Evolutionary conservation across 2,888 invertebrate genomes (phyloP).

Genomic region (Cepaea hortensis): DNA sequence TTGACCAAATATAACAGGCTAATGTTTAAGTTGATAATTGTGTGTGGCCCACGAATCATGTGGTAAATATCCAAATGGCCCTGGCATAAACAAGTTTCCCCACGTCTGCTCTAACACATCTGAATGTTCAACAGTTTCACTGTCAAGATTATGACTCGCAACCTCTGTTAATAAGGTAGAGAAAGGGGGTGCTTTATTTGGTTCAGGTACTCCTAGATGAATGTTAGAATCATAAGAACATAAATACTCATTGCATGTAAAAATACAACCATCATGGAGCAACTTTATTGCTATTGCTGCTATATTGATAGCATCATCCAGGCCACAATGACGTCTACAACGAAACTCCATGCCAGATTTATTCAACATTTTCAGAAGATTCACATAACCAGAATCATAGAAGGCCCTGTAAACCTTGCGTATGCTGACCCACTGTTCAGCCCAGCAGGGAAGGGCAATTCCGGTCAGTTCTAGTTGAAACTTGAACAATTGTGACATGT

Average conservation of each 20-base stretch:
- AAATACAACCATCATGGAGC: slow-evolving; percentile 77
- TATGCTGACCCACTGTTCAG: slow-evolving; percentile 79
- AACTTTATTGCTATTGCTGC: slow-evolving; percentile 78
- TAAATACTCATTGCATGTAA: slow-evolving; percentile 72
- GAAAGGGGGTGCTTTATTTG: too few species aligned
- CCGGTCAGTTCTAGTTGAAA: slow-evolving; percentile 78
- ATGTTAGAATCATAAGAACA: slow-evolving; percentile 10
- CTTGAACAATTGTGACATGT: slow-evolving; percentile 80
- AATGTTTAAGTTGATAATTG: too few species aligned
- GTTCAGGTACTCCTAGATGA: too few species aligned
- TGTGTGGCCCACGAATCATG: too few species aligned
- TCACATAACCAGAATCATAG: slow-evolving; percentile 75
- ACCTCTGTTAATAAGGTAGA: too few species aligned
- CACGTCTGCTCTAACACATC: too few species aligned
- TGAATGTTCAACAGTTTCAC: too few species aligned
- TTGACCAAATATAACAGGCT: too few species aligned
- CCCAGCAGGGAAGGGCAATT: slow-evolving; percentile 74
- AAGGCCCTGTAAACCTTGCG: slow-evolving; percentile 78
- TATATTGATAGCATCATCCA: slow-evolving; percentile 81
- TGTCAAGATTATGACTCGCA: too few species aligned
- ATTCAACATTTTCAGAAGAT: slow-evolving; percentile 78
- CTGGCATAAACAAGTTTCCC: too few species aligned
- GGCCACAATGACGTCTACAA: slow-evolving; percentile 79
- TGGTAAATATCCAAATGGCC: too few species aligned
- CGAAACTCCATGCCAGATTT: slow-evolving; percentile 78